Evolutionary conservation across 2,888 invertebrate species (phyloP).

Genomic region (Andrena minutula): DNA sequence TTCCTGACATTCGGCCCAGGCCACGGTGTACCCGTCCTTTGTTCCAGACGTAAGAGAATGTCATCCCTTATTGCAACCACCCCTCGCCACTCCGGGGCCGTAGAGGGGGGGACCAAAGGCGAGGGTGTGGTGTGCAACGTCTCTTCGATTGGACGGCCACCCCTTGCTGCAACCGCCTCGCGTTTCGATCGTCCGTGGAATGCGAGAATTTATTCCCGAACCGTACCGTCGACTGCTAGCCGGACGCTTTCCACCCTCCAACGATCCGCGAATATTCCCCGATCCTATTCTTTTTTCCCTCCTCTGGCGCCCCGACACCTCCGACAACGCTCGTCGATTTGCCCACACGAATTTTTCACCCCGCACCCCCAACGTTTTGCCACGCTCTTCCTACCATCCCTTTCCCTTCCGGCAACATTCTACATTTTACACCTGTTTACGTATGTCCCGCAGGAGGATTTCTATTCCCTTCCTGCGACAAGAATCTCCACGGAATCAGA

Average conservation of each 20-base stretch:
- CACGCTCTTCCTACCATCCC: background rate
- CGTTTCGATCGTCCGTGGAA: conserved; percentile 56
- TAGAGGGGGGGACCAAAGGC: conserved; percentile 32
- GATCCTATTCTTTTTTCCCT: background rate
- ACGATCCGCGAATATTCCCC: conserved; percentile 31
- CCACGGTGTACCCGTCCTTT: conserved; percentile 63
- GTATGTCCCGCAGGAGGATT: background rate
- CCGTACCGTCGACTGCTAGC: conserved; percentile 62
- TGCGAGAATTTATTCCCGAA: conserved; percentile 72
- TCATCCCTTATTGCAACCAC: conserved; percentile 73
- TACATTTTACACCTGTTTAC: background rate
- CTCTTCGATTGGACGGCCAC: conserved; percentile 65
- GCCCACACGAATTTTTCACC: background rate
- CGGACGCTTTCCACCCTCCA: conserved; percentile 55
- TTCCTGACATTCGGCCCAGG: conserved; percentile 66
- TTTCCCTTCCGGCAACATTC: background rate
- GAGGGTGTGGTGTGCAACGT: conserved; percentile 51
- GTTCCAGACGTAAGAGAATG: conserved; percentile 73
- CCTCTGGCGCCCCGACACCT: conserved; percentile 21
- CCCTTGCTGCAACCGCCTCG: conserved; percentile 14
- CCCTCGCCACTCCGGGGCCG: conserved; percentile 40
- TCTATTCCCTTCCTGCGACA: too few species aligned
- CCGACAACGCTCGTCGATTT: conserved; percentile 23
- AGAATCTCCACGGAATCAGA: too few species aligned
- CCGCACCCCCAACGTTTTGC: background rate